Conservation (phyloP, 1,140 invertebrate genomes). For the Limonius californicus region DNA sequence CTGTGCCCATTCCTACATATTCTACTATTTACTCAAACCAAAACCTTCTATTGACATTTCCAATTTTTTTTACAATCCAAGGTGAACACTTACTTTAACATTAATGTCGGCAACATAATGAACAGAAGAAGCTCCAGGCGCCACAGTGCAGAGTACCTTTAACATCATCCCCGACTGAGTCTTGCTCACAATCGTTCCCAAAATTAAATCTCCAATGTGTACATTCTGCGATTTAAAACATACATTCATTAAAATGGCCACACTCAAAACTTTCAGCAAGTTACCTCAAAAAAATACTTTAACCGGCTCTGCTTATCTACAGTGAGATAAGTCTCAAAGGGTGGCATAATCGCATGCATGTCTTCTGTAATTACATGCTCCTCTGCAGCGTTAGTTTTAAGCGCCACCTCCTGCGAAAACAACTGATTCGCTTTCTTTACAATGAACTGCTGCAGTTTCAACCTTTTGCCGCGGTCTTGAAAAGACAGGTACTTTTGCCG, state of each 20-base stretch:
- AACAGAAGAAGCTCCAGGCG: conserved; percentile 62
- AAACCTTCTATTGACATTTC: too few relatives aligned
- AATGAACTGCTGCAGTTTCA: conserved; percentile 79
- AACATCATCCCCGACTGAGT: conserved; percentile 71
- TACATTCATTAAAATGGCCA: conserved; percentile 3
- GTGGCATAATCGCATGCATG: conserved; percentile 78
- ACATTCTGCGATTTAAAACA: conserved; percentile 58
- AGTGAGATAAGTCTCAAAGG: conserved; percentile 75
- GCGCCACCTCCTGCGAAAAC: conserved; percentile 51
- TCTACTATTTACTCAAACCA: too few relatives aligned
- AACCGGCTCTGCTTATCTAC: conserved; percentile 68
- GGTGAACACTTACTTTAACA: conserved; percentile 61
- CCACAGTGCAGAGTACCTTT: conserved; percentile 71
- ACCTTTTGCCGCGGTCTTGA: conserved; percentile 75
- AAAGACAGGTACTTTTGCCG: conserved; percentile 73
- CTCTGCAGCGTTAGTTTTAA: conserved; percentile 37
- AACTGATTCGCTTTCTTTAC: conserved; percentile 69
- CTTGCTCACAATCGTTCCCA: conserved; percentile 71
- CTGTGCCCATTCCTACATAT: too few relatives aligned
- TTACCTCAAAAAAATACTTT: conserved; percentile 77
- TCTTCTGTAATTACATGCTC: conserved; percentile 53
- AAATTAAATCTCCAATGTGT: conserved; percentile 77
- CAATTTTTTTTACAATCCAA: too few relatives aligned
- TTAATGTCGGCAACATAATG: conserved; percentile 79
- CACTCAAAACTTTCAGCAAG: conserved; percentile 25